A percentile compares a stretch with the other conserved stretches of the same genome.
Conservation (phyloP, 2,888 invertebrate genomes). For the Diarsia rubi region DNA sequence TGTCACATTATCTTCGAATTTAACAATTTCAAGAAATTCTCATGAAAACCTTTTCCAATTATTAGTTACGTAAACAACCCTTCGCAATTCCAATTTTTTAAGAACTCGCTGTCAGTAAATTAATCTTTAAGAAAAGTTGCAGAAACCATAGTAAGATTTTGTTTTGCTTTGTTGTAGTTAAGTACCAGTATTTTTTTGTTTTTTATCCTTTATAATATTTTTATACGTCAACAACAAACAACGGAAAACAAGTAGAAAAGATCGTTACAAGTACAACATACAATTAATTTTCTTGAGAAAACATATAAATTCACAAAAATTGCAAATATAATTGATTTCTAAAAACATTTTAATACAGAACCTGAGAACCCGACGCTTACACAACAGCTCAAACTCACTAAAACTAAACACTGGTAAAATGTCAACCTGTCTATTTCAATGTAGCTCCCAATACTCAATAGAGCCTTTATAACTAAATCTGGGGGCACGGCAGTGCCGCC, state of each 20-base stretch:
- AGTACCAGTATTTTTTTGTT: no score
- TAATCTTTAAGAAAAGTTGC: slow-evolving; percentile 8
- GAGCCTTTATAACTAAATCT: background rate
- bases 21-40: background rate
- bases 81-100: slow-evolving; percentile 5
- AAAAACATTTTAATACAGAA: background rate
- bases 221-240: background rate
- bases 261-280: background rate
- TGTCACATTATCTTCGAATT: no score
- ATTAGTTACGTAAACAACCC: slow-evolving; percentile 14
- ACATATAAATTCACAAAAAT: background rate
- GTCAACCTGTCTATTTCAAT: slow-evolving; percentile 31
- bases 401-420: background rate
- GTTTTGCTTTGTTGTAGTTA: background rate
- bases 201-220: background rate
- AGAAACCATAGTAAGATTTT: slow-evolving; percentile 34
- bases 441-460: slow-evolving; percentile 8
- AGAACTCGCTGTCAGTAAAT: background rate
- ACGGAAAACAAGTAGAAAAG: background rate
- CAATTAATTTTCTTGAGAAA: background rate
- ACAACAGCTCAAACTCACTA: background rate
- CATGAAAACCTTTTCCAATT: slow-evolving; percentile 3
- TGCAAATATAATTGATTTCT: background rate
- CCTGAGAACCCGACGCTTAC: background rate
- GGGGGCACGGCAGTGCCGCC: no score